Base-by-base conservation (phyloP, 2,888 invertebrate species). In the Clunio marinus region DNA sequence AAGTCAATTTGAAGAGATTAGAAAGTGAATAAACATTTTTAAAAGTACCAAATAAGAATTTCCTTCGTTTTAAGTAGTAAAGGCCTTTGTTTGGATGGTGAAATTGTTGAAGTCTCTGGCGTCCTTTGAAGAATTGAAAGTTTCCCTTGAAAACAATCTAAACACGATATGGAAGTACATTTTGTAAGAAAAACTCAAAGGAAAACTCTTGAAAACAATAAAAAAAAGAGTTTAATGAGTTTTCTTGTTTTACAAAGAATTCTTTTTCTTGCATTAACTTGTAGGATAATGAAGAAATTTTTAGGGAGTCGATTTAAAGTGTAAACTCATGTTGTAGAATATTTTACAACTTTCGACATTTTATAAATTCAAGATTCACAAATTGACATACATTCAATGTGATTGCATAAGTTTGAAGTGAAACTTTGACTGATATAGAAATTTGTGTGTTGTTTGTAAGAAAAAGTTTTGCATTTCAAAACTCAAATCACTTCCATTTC, bases 1-100 rank as follows among this genome's bases (percentile, higher is more conserved):
- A 63, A 46, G 45, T 63, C 63, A 63, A 63, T 63, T 63, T 63
- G 15, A 63, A 63, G 25, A 63, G 63, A 63, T 63, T 63, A 63
- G 63, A 63, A 63, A 20, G 46, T 63, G 63, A 63, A 63, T 63
- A 63, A 63, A 63, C 63, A 63, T 63, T 63, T 45, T 63, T 20
- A 46, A 27, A 22, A 51, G 41, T n/a, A 41, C 10, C 41, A 15
- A n/a, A n/a, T n/a, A n/a, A n/a, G n/a, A n/a, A n/a, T n/a, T n/a
- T n/a, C n/a, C n/a, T n/a, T n/a, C n/a, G n/a, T n/a, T n/a, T n/a
- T n/a, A n/a, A n/a, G n/a, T n/a, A n/a, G n/a, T n/a, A n/a, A n/a
- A n/a, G 8, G 17, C 22, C 17, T 51, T 51, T 17, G 51, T 51
- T 17, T 51, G 51, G 51, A n/a, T 51, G 51, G 20, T 51, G 51